Evolutionary conservation across 2,113 vertebrate genomes (phyloP), one percentile per base, ranked within the genome.

Genomic region (Halichoerus grypus): DNA sequence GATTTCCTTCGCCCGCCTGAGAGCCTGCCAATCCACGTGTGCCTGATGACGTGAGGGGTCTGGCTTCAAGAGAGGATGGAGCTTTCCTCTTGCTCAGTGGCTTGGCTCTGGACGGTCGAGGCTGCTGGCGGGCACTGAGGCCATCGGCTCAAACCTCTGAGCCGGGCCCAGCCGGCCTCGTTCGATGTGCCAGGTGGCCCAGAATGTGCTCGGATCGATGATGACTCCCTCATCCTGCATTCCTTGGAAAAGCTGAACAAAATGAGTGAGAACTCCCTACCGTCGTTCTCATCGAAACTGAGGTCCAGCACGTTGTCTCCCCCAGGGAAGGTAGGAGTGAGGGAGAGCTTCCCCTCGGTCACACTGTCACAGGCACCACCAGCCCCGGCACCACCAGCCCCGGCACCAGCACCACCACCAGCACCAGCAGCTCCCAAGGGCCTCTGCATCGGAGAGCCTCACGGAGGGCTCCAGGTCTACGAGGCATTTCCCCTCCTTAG

Each of bases 41-140:
- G 33, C 14, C 3, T 7, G 2, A 0, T 11, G 22, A 3, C 1
- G 0, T 0, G 7, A 0, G 0, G 0, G 1, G 6, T 14, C 22
- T 7, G 14, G 13, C 26, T 1, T 1, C 7, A 1, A 0, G 5
- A 57, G 26, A 2, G 1, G 5, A 1, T 1, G 1, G n/a, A 36
- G 6, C 10, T 4, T 36, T 13, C 2, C 10, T 16, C 2, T 21
- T 19, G 31, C 15, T 55, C 18, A 21, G 46, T 28, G 33, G 42
- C 2, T 0, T 0, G 0, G 13, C 31, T 26, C 6, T n/a, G 21
- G 28, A 7, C n/a, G 0, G 10, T 11, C 14, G 2, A 14, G 7
- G 12, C 22, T 28, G 24, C n/a, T 0, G 0, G 11, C 2, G 5
- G 10, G 12, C 11, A 14, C 36, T 42, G 53, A 31, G 26, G 7